Evolutionary conservation across 2,797 vertebrate genomes (phyloP), one percentile per base, ranked within the genome.

Genomic region (Pipistrellus kuhlii): DNA sequence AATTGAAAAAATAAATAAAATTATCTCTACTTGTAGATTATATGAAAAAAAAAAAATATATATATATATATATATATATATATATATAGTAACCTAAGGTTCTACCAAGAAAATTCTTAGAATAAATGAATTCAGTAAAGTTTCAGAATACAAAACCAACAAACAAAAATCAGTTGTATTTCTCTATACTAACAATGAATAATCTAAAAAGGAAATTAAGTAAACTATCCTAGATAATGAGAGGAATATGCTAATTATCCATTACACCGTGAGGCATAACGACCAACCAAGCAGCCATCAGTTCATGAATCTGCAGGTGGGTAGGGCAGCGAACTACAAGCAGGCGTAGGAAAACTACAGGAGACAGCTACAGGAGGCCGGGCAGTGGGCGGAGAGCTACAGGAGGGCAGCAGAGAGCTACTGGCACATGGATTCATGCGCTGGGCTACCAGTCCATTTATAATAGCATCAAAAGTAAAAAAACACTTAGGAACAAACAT

Each of bases 121-220:
- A 85, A 88, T 69, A 85, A 94, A 88, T 66, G 14, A 92, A 57
- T 48, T 88, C 14, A 85, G 23, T 10, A 73, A 72, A 76, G 32
- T 59, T 81, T 4, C 30, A 88, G 62, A 35, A 88, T 25, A 46
- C 18, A 71, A 69, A 94, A 81, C 13, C 14, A 77, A 59, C 23
- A 85, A 8, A 72, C 13, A 75, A 90, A 81, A 83, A 55, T 62
- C n/a, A 85, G 30, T 5, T 68, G 1, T 3, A 82, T 51, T 75
- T 96, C 66, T 84, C 71, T 86, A 72, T 3, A 32, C 12, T 93
- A 94, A 87, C 20, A 95, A 88, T 30, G 6, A 93, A 55, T 17
- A 78, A 88, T 53, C 41, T 78, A n/a, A 90, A 84, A 90, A 77
- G 10, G 25, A 75, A 23, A 85, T 35, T 92, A 53, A 76, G 27